These are phyloP conservation scores for Gracilinanus agilis DNA, from an alignment of 2,113 vertebrate genomes.

Conservation along the genomic window DNA sequence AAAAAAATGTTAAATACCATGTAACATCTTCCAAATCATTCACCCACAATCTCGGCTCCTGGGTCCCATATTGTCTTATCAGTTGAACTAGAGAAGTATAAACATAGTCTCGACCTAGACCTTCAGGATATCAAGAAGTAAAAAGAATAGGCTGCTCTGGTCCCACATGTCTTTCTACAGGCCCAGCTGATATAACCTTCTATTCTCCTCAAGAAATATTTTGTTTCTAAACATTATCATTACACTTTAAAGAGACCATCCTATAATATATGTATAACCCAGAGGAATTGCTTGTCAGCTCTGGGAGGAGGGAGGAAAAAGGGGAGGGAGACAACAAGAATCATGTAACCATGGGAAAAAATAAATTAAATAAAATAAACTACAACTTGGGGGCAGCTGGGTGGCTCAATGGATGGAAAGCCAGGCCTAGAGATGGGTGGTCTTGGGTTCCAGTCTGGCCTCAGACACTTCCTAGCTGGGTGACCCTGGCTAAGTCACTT, in stretches of 20 bases:
- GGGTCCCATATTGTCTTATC: background rate
- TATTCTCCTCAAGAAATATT: background rate
- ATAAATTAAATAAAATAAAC: no score
- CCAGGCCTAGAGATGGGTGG: no score
- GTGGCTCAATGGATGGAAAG: no score
- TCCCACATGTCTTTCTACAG: fast-evolving
- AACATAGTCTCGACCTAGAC: background rate
- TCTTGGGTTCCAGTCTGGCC: no score
- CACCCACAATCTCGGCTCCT: background rate
- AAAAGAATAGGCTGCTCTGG: background rate
- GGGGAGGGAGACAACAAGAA: no score
- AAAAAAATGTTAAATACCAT: background rate
- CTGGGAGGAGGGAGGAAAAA: background rate
- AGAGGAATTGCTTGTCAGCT: no score
- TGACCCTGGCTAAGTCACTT: no score
- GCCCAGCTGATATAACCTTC: background rate
- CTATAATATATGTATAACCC: background rate
- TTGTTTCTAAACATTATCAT: slow-evolving; percentile 16
- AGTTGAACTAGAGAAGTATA: background rate
- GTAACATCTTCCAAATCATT: background rate
- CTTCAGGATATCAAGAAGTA: background rate
- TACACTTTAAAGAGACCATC: slow-evolving; percentile 1
- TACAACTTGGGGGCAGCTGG: no score
- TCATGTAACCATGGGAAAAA: no score
- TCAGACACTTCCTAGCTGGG: no score